Evolutionary conservation across 2,888 invertebrate species (phyloP).

Genomic region (Leptinotarsa haldemani): DNA sequence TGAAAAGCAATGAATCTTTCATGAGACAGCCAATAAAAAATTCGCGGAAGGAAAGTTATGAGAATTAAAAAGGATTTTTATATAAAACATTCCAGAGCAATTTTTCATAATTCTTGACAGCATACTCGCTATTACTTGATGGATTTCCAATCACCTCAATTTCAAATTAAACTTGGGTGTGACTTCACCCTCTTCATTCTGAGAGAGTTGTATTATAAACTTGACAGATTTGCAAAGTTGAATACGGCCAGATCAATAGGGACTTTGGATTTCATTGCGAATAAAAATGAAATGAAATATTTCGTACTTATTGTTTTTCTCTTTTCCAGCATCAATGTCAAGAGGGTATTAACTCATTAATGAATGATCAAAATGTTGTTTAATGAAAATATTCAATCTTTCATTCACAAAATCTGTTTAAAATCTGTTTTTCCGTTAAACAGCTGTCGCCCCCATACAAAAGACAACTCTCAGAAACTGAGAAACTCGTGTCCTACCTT

Average conservation of each 20-base stretch:
- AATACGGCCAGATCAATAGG: conserved; percentile 53
- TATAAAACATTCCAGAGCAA: conserved; percentile 43
- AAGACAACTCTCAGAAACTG: too few species aligned
- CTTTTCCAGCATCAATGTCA: too few species aligned
- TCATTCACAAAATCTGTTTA: too few species aligned
- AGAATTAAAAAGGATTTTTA: conserved; percentile 20
- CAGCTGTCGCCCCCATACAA: too few species aligned
- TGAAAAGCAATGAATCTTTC: conserved; percentile 26
- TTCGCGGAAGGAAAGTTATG: conserved; percentile 32
- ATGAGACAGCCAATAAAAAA: conserved; percentile 31
- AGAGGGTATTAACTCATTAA: too few species aligned
- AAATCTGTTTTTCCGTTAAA: too few species aligned
- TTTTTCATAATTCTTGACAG: conserved; percentile 61
- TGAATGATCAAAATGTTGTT: too few species aligned
- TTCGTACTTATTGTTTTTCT: too few species aligned
- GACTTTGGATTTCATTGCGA: conserved; percentile 7
- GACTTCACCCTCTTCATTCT: conserved; percentile 34
- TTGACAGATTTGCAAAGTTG: conserved; percentile 53
- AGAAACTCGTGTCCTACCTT: too few species aligned
- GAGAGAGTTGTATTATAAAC: conserved; percentile 10
- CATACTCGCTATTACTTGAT: conserved; percentile 59
- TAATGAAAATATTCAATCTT: too few species aligned
- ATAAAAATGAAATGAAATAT: background rate
- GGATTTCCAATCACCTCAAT: conserved; percentile 62
- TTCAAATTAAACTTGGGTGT: conserved; percentile 59